Base-by-base conservation (phyloP, 2,113 vertebrate species). In the Nicator chloris region DNA sequence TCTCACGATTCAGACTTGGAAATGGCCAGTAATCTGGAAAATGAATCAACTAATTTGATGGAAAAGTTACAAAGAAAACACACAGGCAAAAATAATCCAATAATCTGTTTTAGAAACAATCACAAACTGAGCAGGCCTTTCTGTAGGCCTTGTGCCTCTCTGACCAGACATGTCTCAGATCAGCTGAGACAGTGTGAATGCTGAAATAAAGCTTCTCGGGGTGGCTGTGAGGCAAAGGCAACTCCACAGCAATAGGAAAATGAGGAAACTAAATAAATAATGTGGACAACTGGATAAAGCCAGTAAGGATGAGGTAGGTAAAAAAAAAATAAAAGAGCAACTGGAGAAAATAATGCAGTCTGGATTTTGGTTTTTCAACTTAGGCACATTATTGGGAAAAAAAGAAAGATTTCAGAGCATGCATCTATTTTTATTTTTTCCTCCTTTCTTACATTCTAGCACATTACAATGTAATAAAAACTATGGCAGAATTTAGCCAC, bases 1-100 rank as follows among this genome's bases (percentile, higher is more conserved):
- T 73, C 33, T 75, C 14, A 11, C 11, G 44, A 63, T 42, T 57
- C 33, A 83, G 35, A 12, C 31, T 31, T 59, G 44, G 39, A 85
- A 92, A 90, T 28, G 2, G 42, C 39, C 31, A 37, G 8, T 44
- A 61, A 63, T 66, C 11, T 53, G 24, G 26, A 82, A 56, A 91
- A 79, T 2, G 5, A 80, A 81, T 56, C 7, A 15, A 31, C 31
- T 50, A 44, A 63, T 59, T 47, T 53, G 20, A 69, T 8, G 26
- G 13, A 24, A 80, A 71, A 63, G 2, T 10, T 61, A 22, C 17
- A 24, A 71, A 39, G 42, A 37, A 53, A 54, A 17, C 28, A 40
- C 2, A 0, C 39, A 39, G 15, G 49, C 19, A 54, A 26, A 72
- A 40, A 9, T 2, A 39, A 40, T 15, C 10, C 51, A 57, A 24